Evolutionary conservation across 2,888 invertebrate species (phyloP).

Genomic region (Lasioglossum oenotherae): DNA sequence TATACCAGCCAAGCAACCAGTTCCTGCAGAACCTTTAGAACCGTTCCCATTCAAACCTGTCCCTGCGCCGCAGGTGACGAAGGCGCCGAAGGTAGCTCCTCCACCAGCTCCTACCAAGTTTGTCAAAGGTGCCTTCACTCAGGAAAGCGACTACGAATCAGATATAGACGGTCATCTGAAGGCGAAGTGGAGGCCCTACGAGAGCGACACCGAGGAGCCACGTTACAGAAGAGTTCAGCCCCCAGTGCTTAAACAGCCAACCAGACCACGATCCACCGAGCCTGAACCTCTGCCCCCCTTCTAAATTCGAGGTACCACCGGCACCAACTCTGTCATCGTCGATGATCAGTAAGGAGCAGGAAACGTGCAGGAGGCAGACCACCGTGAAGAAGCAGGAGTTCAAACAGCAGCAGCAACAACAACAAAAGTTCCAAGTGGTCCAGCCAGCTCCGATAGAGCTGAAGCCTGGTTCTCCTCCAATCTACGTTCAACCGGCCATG

Average conservation of each 20-base stretch:
- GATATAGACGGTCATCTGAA: constrained; percentile 86
- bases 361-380: constrained; percentile 73
- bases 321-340: constrained; percentile 75
- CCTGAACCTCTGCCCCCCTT: constrained; percentile 86
- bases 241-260: constrained; percentile 83
- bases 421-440: constrained; percentile 55
- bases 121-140: constrained; percentile 85
- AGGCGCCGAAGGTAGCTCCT: constrained; percentile 85
- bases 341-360: constrained; percentile 70
- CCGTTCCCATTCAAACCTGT: constrained; percentile 84
- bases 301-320: constrained; percentile 86
- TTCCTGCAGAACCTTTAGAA: constrained; percentile 80
- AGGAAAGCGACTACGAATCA: constrained; percentile 89
- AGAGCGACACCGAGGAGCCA: constrained; percentile 88
- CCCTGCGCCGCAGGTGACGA: constrained; percentile 79
- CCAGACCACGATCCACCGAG: constrained; percentile 86
- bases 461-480: constrained; percentile 82
- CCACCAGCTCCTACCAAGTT: constrained; percentile 87
- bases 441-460: constrained; percentile 72
- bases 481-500: constrained; percentile 79
- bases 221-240: constrained; percentile 86
- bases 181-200: constrained; percentile 87
- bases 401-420: constrained; percentile 71
- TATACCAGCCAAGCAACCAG: constrained; percentile 78
- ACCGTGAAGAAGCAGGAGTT: constrained; percentile 73